Conservation (phyloP, 2,113 vertebrate genomes). For the Cynocephalus volans region DNA sequence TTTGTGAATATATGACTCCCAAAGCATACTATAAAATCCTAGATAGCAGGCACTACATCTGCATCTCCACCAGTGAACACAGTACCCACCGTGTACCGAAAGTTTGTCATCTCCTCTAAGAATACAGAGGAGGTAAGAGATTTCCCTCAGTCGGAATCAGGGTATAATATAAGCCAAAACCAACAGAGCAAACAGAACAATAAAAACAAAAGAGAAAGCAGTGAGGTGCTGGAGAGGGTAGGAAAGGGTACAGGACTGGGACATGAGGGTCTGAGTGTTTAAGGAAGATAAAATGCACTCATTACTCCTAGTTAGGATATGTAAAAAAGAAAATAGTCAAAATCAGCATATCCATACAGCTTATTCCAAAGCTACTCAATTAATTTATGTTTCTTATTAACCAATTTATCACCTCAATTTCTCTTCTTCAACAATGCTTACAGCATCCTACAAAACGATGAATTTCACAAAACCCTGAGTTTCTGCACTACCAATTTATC, state of each 20-base stretch:
- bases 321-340: not conserved
- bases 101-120: not conserved
- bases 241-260: not conserved
- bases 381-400: conserved; percentile 43
- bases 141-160: not conserved
- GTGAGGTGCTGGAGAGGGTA: fast-evolving
- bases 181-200: not conserved
- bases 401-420: conserved; percentile 46
- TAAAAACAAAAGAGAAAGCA: not conserved
- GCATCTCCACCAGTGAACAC: not conserved
- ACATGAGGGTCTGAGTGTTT: too few species aligned
- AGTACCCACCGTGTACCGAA: not conserved
- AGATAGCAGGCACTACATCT: not conserved
- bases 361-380: not conserved
- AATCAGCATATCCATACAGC: not conserved
- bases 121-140: not conserved
- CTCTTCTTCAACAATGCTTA: not conserved
- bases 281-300: not conserved
- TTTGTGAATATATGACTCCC: not conserved
- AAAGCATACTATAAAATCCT: not conserved
- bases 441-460: conserved; percentile 15
- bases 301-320: not conserved
- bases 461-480: conserved; percentile 61
- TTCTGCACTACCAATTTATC: conserved; percentile 54
- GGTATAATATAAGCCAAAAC: not conserved